Percentiles rank a stretch among this genome's conserved stretches.
phyloP scores from a whole-genome alignment of 2,888 invertebrate genomes.

The Adineta ricciae region DNA sequence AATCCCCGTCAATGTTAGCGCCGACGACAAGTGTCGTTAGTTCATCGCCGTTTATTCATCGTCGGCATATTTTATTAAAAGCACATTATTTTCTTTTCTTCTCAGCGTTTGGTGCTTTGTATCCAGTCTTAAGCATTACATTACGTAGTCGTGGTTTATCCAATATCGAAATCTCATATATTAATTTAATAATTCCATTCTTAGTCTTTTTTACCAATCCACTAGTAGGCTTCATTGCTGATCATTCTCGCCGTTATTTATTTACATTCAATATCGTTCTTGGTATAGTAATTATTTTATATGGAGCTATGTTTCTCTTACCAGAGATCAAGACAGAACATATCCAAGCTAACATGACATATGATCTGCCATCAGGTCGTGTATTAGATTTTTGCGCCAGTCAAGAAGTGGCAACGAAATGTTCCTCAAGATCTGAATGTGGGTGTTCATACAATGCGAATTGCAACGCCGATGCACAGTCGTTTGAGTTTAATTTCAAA shows the following conservation, averaged over 20 bases:
- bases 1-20: background rate
- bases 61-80: background rate
- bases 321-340: background rate
- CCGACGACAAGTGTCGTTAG: background rate
- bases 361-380: background rate
- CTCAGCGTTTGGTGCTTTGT: background rate
- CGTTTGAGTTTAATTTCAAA: background rate
- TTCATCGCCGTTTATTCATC: background rate
- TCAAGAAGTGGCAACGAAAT: background rate
- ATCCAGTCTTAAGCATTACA: background rate
- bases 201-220: background rate
- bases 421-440: slow-evolving; percentile 4
- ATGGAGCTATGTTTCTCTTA: background rate
- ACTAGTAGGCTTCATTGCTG: background rate
- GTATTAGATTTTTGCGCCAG: background rate
- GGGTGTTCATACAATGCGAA: background rate
- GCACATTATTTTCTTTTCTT: background rate
- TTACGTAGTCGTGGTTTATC: background rate
- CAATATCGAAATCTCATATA: background rate
- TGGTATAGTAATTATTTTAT: background rate
- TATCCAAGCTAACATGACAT: background rate
- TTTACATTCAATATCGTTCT: background rate
- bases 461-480: background rate
- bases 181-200: slow-evolving; percentile 3
- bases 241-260: background rate